These are phyloP conservation scores for Picathartes gymnocephalus DNA, from an alignment of 2,113 vertebrate species.

Conservation along the genomic window DNA sequence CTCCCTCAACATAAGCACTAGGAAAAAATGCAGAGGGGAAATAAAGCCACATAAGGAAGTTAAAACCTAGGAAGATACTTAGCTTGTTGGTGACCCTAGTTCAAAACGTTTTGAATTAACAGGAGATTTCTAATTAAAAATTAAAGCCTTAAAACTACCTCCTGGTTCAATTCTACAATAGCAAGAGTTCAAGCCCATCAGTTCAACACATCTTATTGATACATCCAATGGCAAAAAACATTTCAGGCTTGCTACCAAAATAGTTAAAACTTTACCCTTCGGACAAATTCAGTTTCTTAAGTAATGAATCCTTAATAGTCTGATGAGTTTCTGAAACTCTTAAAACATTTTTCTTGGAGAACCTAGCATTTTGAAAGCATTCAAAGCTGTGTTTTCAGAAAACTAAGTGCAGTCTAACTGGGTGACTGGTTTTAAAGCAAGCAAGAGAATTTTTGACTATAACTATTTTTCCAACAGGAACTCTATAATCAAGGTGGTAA, in stretches of 20 bases:
- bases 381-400: background rate
- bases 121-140: background rate
- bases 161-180: background rate
- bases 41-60: background rate
- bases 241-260: background rate
- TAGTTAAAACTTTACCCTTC: background rate
- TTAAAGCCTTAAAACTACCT: background rate
- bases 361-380: constrained; percentile 30
- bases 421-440: background rate
- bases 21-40: background rate
- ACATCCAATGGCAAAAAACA: background rate
- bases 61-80: background rate
- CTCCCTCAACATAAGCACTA: background rate
- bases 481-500: background rate
- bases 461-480: background rate
- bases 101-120: background rate
- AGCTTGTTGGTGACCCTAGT: background rate
- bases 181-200: background rate
- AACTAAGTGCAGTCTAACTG: background rate
- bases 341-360: background rate
- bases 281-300: background rate
- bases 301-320: background rate
- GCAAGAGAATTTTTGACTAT: background rate
- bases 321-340: background rate
- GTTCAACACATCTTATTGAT: background rate